Evolutionary conservation across 1,140 invertebrate genomes (phyloP).

Genomic region (Neocloeon triangulifer): DNA sequence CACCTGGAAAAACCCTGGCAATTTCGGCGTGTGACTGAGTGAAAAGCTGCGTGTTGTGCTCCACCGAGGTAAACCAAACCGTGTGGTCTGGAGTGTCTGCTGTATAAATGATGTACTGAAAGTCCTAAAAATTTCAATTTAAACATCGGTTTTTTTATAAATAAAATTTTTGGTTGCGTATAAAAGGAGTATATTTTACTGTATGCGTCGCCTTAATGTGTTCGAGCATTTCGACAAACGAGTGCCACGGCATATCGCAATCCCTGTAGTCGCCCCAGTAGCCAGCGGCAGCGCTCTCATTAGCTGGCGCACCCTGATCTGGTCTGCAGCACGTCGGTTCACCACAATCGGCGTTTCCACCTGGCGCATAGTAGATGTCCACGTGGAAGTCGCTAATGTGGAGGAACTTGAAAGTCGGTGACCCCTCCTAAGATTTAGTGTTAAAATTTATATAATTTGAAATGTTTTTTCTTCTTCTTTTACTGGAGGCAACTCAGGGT

Average conservation of each 20-base stretch:
- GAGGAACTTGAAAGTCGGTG: slow-evolving; percentile 30
- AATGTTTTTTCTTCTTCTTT: too few species aligned
- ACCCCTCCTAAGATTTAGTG: slow-evolving; percentile 4
- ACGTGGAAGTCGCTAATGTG: slow-evolving; percentile 65
- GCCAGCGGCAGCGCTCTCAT: slow-evolving; percentile 28
- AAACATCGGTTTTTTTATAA: too few species aligned
- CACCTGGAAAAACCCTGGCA: slow-evolving; percentile 31
- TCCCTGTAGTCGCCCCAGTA: slow-evolving; percentile 53
- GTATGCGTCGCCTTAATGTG: slow-evolving; percentile 24
- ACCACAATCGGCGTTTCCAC: slow-evolving; percentile 39
- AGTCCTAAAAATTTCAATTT: too few species aligned
- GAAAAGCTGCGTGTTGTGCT: slow-evolving; percentile 37
- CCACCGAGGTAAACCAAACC: slow-evolving; percentile 51
- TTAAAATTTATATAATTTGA: too few species aligned
- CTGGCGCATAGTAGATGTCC: slow-evolving; percentile 42
- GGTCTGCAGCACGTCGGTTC: slow-evolving; percentile 56
- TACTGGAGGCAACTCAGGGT: too few species aligned
- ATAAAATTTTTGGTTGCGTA: too few species aligned
- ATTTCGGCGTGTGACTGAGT: slow-evolving; percentile 29
- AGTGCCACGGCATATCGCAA: slow-evolving; percentile 47
- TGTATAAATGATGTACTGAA: slow-evolving; percentile 60
- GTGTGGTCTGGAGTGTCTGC: slow-evolving; percentile 67
- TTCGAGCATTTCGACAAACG: slow-evolving; percentile 24
- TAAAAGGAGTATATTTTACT: too few species aligned
- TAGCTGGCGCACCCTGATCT: slow-evolving; percentile 20